Evolutionary conservation across 2,888 invertebrate genomes (phyloP).

Genomic region (Matsumyia berberina): DNA sequence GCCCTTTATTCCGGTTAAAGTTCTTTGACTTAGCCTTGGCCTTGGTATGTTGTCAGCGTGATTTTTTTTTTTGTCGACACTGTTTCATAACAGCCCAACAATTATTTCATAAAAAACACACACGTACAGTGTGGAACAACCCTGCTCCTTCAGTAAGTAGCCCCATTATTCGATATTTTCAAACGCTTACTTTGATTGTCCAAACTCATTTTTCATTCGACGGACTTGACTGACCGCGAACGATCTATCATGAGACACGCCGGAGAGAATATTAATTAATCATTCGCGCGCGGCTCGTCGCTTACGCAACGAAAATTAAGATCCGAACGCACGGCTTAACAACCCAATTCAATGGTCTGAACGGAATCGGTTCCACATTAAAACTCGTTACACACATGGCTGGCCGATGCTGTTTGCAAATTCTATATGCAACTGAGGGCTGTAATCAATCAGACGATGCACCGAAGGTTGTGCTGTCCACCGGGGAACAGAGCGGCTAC

Average conservation of each 20-base stretch:
- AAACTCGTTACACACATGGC: conserved; percentile 33
- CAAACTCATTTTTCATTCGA: conserved; percentile 72
- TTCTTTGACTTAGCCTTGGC: conserved; percentile 14
- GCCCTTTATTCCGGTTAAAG: too few species aligned
- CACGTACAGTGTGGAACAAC: conserved; percentile 10
- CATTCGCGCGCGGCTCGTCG: conserved; percentile 60
- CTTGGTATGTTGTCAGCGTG: conserved; percentile 4
- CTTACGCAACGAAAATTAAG: conserved; percentile 68
- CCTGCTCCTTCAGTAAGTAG: conserved; percentile 58
- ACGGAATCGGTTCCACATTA: conserved; percentile 72
- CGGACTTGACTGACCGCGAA: conserved; percentile 63
- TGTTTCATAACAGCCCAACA: conserved; percentile 1
- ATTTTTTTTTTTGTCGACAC: background rate
- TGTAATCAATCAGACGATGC: conserved; percentile 73
- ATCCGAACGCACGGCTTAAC: conserved; percentile 37
- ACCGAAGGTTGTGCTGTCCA: conserved; percentile 33
- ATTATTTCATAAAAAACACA: conserved; percentile 41
- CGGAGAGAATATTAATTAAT: conserved; percentile 72
- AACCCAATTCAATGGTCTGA: conserved; percentile 61
- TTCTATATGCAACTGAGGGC: conserved; percentile 66
- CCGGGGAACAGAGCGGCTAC: conserved; percentile 20
- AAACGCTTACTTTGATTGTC: conserved; percentile 74
- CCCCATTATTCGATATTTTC: conserved; percentile 68
- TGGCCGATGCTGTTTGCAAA: conserved; percentile 49
- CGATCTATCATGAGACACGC: conserved; percentile 75